A percentile compares a stretch with the other conserved stretches of the same genome.
These are phyloP conservation scores for Myiozetetes cayanensis DNA, from an alignment of 2,113 vertebrate genomes.

Conservation along the genomic window DNA sequence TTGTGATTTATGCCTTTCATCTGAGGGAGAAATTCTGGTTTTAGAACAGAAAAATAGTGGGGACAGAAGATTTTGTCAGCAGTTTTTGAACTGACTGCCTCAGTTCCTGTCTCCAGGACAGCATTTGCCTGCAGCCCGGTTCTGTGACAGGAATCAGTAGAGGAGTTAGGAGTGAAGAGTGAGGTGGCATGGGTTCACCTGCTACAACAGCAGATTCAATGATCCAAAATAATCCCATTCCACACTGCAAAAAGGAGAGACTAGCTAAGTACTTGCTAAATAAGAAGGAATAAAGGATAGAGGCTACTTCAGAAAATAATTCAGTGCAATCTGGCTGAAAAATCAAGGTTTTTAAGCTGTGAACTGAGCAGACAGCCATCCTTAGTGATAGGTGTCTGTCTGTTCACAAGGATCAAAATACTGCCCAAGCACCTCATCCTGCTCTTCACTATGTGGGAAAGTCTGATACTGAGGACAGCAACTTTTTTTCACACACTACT, in stretches of 20 bases:
- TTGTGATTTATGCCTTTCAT: background rate
- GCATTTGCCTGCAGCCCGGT: background rate
- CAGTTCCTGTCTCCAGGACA: background rate
- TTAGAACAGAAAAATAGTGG: background rate
- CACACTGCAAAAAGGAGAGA: background rate
- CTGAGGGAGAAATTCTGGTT: background rate
- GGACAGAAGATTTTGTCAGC: background rate
- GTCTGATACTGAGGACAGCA: background rate
- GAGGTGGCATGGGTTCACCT: background rate
- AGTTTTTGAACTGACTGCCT: background rate
- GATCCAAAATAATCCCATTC: background rate
- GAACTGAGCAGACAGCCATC: background rate
- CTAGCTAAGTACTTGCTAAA: background rate
- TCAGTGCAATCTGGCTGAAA: background rate
- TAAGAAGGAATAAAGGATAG: background rate
- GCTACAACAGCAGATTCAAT: background rate
- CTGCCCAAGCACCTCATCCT: background rate
- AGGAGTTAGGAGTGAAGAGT: background rate
- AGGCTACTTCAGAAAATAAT: background rate
- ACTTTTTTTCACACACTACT: accelerated
- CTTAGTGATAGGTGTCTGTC: background rate
- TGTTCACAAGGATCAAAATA: background rate
- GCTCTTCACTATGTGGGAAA: background rate
- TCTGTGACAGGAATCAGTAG: background rate
- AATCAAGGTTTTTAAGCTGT: background rate